Evolutionary conservation across 2,113 vertebrate genomes (phyloP), one percentile per base, ranked within the genome.

Genomic region (Pterocles burchelli): DNA sequence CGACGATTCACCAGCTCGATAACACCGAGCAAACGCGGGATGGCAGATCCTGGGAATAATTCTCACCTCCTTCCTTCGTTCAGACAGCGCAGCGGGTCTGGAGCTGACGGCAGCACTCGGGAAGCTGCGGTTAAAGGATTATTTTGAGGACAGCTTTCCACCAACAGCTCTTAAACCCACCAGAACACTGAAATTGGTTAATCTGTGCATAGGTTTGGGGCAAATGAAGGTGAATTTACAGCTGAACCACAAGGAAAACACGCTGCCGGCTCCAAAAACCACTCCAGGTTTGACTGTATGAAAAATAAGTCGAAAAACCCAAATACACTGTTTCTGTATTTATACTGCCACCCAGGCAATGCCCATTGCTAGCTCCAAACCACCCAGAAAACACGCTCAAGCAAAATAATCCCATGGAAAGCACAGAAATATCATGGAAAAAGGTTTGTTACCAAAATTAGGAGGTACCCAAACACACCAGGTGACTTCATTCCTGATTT

Each of bases 201-300:
- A 58, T 4, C 18, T 3, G 2, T 9, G 2, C 1, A 34, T 0
- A 29, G 17, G 26, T 76, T 89, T 62, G 43, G n/a, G 59, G 55
- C 21, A 41, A 49, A 52, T 0, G 0, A 45, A 62, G 25, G n/a
- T 11, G 52, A 76, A 57, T 41, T 63, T 13, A 13, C 2, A 66
- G 57, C 0, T 5, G 26, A 49, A 16, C 6, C 7, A 0, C 0
- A 1, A 41, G 52, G 33, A 58, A 79, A 71, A 75, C 6, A 9
- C 2, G 4, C 1, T 54, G 16, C 16, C 5, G 38, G 38, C 43
- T 55, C 21, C 18, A 48, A 85, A 85, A 79, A 7, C 29, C 82
- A 58, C 46, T 5, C 24, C 1, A 0, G 3, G 15, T 29, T 18
- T n/a, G 52, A 25, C 57, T 21, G 26, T 0, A 2, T 2, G 33